Percentiles rank a stretch among this genome's conserved stretches.
Conservation (phyloP, 2,888 invertebrate genomes). For the Pseudanteris insignis region DNA sequence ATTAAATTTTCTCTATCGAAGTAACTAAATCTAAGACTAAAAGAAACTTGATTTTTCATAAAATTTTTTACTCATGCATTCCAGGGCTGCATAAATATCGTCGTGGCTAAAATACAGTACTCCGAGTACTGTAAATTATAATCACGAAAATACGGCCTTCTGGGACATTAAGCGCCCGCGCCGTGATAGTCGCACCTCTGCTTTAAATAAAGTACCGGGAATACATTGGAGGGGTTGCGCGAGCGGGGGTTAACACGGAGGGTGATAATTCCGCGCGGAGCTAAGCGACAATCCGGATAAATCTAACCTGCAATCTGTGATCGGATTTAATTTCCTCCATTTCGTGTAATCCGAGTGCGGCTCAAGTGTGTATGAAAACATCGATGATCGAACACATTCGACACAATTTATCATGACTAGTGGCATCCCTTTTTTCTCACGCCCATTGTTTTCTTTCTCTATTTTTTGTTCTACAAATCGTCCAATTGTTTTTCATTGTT, state of each 20-base stretch:
- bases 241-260: background rate
- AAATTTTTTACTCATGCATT: conserved; percentile 24
- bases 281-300: conserved; percentile 36
- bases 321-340: conserved; percentile 34
- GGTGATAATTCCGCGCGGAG: conserved; percentile 25
- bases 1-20: no score
- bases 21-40: no score
- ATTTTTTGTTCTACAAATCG: no score
- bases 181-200: conserved; percentile 27
- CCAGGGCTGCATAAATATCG: no score
- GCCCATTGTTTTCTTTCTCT: no score
- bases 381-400: background rate
- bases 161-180: conserved; percentile 54
- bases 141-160: conserved; percentile 55
- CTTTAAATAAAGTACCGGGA: conserved; percentile 29
- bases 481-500: no score
- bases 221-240: background rate
- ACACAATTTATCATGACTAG: conserved; percentile 20
- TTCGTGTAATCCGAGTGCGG: conserved; percentile 14
- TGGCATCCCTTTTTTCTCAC: no score
- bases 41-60: conserved; percentile 38
- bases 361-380: conserved; percentile 4
- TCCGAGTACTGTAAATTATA: conserved; percentile 51
- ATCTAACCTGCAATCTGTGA: conserved; percentile 42
- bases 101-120: no score